A percentile compares a stretch with the other conserved stretches of the same genome.
These are phyloP conservation scores for Orthosia gracilis DNA, from an alignment of 2,888 invertebrate species.

Conservation along the genomic window DNA sequence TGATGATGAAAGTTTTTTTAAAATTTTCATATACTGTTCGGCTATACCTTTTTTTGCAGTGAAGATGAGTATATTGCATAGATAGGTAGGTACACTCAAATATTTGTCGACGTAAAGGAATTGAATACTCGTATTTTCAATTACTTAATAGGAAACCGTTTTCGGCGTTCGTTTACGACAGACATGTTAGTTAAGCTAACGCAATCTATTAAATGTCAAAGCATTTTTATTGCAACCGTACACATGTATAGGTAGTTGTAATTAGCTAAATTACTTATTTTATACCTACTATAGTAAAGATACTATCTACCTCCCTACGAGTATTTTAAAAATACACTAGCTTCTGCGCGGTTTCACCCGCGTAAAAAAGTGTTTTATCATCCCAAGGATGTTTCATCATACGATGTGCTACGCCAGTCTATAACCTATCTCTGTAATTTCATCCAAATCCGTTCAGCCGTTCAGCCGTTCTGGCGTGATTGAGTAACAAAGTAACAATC, in stretches of 20 bases:
- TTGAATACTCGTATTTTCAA: constrained; percentile 31
- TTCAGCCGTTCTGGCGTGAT: too few species aligned
- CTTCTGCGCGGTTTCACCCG: too few species aligned
- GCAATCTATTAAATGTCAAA: constrained; percentile 14
- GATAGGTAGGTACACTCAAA: not conserved
- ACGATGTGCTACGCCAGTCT: too few species aligned
- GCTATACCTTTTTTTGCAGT: too few species aligned
- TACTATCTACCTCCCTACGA: not conserved
- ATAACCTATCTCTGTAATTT: too few species aligned
- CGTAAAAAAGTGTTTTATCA: too few species aligned
- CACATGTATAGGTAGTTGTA: not conserved
- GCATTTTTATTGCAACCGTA: constrained; percentile 2
- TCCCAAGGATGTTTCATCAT: too few species aligned
- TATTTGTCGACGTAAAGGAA: constrained; percentile 22
- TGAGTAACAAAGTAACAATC: too few species aligned
- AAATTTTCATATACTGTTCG: too few species aligned
- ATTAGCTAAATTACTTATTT: constrained; percentile 7
- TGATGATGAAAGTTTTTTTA: too few species aligned
- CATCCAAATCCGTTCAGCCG: too few species aligned
- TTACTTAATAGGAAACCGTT: constrained; percentile 36
- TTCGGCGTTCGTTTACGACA: constrained; percentile 3
- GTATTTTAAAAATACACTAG: not conserved
- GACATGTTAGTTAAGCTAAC: constrained; percentile 1
- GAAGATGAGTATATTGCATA: not conserved
- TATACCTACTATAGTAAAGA: not conserved